Evolutionary conservation across 2,113 vertebrate species (phyloP).

Genomic region (Zapus hudsonius): DNA sequence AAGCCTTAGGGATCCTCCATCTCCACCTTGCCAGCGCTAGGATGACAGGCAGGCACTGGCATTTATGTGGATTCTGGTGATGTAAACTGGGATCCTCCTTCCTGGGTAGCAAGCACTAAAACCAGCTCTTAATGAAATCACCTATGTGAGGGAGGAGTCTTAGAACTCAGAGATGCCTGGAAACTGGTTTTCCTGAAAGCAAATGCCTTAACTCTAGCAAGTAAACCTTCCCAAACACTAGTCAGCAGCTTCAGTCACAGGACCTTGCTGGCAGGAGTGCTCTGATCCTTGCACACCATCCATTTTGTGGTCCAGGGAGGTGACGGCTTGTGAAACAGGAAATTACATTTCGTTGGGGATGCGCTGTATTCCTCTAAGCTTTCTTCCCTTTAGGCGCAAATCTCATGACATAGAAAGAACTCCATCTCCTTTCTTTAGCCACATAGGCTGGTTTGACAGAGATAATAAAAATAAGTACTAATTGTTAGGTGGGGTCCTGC

Average conservation of each 20-base stretch:
- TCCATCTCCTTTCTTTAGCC: neutral
- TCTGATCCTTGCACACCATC: neutral
- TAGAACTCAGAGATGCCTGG: neutral
- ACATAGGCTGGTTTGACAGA: neutral
- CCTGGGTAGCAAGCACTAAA: no score
- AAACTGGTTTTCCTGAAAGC: neutral
- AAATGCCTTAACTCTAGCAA: neutral
- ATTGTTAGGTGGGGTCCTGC: neutral
- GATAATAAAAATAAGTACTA: neutral
- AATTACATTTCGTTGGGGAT: no score
- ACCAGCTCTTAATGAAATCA: slow-evolving; percentile 27
- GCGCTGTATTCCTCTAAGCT: neutral
- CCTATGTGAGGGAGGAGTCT: neutral
- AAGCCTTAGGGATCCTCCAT: no score
- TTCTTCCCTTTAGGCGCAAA: neutral
- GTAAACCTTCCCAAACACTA: neutral
- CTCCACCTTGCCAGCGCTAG: no score
- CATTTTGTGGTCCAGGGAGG: neutral
- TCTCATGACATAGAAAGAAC: neutral
- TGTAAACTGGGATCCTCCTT: no score
- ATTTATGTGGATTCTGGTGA: no score
- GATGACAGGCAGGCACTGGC: no score
- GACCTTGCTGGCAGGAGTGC: neutral
- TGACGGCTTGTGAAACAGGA: neutral
- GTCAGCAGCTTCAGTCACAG: neutral